Percentiles rank a stretch among this genome's conserved stretches.
Conservation (phyloP, 1,140 invertebrate genomes). For the Cyrtorhinus lividipennis region DNA sequence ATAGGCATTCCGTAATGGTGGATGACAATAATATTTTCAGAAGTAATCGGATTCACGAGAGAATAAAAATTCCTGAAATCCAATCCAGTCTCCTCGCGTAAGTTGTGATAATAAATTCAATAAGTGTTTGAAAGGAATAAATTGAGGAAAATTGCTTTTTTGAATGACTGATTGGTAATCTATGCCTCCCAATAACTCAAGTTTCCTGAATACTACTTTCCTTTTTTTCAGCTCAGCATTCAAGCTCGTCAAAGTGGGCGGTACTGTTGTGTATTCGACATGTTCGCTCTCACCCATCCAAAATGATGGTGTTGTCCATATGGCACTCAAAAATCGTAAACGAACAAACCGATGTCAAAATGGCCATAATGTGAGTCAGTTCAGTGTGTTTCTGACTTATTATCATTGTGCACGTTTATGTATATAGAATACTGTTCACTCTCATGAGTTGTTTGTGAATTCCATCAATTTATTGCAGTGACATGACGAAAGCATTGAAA, state of each 20-base stretch:
- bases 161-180: too few relatives aligned
- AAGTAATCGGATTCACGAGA: conserved; percentile 56
- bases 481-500: conserved; percentile 45
- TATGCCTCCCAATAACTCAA: too few relatives aligned
- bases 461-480: conserved; percentile 36
- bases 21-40: conserved; percentile 88
- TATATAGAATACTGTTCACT: too few relatives aligned
- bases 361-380: too few relatives aligned
- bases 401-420: too few relatives aligned
- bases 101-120: conserved; percentile 28
- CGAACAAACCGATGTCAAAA: too few relatives aligned
- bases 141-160: not conserved
- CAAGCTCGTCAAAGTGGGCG: conserved; percentile 49
- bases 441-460: too few relatives aligned
- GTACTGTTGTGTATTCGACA: conserved; percentile 87
- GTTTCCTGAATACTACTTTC: conserved; percentile 15
- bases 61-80: conserved; percentile 63
- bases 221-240: conserved; percentile 46
- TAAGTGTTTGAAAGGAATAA: not conserved
- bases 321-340: conserved; percentile 59
- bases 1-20: conserved; percentile 63
- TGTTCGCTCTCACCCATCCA: conserved; percentile 88
- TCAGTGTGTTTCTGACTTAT: too few relatives aligned
- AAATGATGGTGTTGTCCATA: conserved; percentile 90
- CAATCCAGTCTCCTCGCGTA: conserved; percentile 66